A percentile compares a stretch with the other conserved stretches of the same genome.
These are phyloP conservation scores for Drosophila arawakana DNA, from an alignment of 1,140 invertebrate genomes.

Conservation along the genomic window DNA sequence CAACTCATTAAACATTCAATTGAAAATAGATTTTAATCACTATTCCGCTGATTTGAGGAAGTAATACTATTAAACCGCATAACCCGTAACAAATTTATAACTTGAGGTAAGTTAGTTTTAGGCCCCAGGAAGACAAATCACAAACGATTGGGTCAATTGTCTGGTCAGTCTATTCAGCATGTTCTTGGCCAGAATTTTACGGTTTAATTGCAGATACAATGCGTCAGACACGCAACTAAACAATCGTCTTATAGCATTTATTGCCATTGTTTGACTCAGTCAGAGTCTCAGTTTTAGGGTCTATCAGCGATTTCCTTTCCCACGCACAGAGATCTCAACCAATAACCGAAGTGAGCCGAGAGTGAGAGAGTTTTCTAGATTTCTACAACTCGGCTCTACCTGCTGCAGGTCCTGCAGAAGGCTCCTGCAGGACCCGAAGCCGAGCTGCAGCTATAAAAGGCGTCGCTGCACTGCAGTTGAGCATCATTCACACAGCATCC, in stretches of 20 bases:
- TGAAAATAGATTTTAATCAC: background rate
- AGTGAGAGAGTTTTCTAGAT: constrained; percentile 67
- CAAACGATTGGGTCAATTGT: constrained; percentile 59
- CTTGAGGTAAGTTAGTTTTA: constrained; percentile 18
- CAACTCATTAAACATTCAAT: background rate
- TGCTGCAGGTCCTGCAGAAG: constrained; percentile 68
- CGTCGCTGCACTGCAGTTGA: constrained; percentile 41
- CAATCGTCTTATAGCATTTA: constrained; percentile 52
- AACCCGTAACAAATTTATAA: constrained; percentile 7
- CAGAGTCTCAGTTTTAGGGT: constrained; percentile 36
- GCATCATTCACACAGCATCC: constrained; percentile 79
- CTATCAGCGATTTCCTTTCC: constrained; percentile 71
- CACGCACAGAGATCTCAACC: constrained; percentile 54
- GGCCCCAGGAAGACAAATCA: constrained; percentile 63
- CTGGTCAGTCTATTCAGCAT: constrained; percentile 20
- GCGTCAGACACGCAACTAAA: constrained; percentile 63
- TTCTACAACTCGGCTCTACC: constrained; percentile 37
- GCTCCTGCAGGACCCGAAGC: constrained; percentile 38
- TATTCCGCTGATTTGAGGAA: background rate
- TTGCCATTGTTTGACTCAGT: constrained; percentile 20
- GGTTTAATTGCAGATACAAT: constrained; percentile 78
- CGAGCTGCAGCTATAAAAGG: constrained; percentile 66
- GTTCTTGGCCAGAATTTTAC: constrained; percentile 72
- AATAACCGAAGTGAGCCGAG: background rate
- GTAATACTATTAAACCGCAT: constrained; percentile 21